Conservation (phyloP, 2,888 invertebrate genomes). For the Eurois occulta region DNA sequence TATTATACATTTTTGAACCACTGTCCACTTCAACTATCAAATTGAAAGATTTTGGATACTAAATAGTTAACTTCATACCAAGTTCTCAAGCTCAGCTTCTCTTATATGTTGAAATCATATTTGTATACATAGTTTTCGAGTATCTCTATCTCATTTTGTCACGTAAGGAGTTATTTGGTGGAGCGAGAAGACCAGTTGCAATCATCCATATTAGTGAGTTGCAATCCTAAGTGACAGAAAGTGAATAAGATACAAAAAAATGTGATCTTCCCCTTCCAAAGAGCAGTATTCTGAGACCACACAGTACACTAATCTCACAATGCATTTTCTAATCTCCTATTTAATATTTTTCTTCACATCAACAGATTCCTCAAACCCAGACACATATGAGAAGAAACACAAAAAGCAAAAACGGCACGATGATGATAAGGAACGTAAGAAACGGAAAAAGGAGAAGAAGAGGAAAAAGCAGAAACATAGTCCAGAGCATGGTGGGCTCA, state of each 20-base stretch:
- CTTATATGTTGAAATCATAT: background rate
- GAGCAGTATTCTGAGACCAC: background rate
- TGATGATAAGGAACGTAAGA: slow-evolving; percentile 98
- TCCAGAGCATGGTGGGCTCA: slow-evolving; percentile 94
- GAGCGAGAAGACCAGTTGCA: background rate
- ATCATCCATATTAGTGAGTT: background rate
- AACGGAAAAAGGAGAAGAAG: slow-evolving; percentile 98
- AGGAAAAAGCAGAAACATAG: slow-evolving; percentile 98
- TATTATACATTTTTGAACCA: too few relatives aligned
- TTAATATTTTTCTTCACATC: slow-evolving; percentile 25
- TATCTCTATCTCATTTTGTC: background rate
- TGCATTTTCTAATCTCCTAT: background rate
- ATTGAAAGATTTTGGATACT: background rate
- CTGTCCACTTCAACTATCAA: background rate
- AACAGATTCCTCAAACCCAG: slow-evolving; percentile 92
- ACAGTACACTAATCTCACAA: background rate
- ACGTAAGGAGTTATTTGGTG: background rate
- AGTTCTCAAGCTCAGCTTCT: background rate
- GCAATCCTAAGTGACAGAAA: background rate
- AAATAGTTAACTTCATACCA: background rate
- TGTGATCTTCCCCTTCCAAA: background rate
- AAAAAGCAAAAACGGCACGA: slow-evolving; percentile 98
- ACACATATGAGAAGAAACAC: slow-evolving; percentile 98
- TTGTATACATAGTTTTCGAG: background rate
- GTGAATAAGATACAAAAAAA: background rate